These are phyloP conservation scores for Vidua chalybeata DNA, from an alignment of 2,113 vertebrate species.

Conservation along the genomic window DNA sequence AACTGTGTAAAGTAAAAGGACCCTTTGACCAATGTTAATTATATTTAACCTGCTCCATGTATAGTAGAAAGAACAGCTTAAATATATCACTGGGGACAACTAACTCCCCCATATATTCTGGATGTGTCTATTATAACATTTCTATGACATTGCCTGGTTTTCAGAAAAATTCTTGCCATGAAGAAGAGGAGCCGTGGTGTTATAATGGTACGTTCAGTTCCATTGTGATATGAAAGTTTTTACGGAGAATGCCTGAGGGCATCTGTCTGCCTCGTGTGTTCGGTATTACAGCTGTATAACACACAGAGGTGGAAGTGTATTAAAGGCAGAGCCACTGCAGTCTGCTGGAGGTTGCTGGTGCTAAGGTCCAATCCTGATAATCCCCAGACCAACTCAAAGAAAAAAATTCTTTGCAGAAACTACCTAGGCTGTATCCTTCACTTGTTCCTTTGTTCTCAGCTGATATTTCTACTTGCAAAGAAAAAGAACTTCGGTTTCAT, in stretches of 20 bases:
- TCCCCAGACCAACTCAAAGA: background rate
- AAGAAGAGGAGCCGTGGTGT: conserved; percentile 29
- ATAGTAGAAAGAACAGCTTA: background rate
- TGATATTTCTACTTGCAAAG: background rate
- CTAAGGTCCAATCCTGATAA: conserved; percentile 48
- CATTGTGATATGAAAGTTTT: conserved; percentile 62
- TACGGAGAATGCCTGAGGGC: conserved; percentile 59
- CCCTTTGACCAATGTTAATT: background rate
- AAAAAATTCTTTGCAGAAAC: background rate
- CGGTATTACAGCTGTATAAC: conserved; percentile 41
- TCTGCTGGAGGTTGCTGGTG: conserved; percentile 40
- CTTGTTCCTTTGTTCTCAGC: background rate
- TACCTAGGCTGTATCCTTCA: background rate
- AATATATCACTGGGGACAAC: background rate
- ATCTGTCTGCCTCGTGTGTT: conserved; percentile 68
- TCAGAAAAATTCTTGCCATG: background rate
- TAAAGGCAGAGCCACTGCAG: conserved; percentile 57
- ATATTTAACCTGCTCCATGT: background rate
- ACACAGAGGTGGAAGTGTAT: conserved; percentile 31
- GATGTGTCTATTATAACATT: conserved; percentile 60
- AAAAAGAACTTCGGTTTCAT: background rate
- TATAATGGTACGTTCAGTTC: conserved; percentile 38
- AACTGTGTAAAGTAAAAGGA: background rate
- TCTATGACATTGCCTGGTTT: conserved; percentile 23
- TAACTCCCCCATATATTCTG: background rate